phyloP scores from a whole-genome alignment of 2,113 vertebrate genomes.

The Thamnophis sirtalis region DNA sequence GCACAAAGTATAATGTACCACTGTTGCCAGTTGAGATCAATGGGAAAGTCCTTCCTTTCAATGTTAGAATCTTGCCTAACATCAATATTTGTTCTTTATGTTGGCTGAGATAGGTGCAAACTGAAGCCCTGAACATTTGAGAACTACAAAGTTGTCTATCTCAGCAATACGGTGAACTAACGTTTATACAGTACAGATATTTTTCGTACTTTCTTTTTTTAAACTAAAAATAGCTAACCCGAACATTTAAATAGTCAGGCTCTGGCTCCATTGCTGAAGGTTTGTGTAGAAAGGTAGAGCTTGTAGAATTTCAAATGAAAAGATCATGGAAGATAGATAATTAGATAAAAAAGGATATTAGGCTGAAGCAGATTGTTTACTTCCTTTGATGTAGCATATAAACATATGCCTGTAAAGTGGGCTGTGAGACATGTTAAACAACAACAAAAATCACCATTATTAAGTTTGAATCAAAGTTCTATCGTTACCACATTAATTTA shows the following conservation, averaged over 20 bases:
- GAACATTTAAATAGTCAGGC: slow-evolving; percentile 41
- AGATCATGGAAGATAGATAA: slow-evolving; percentile 65
- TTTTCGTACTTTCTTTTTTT: slow-evolving; percentile 5
- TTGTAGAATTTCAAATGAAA: slow-evolving; percentile 62
- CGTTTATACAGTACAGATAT: neutral
- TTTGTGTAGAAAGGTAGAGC: slow-evolving; percentile 56
- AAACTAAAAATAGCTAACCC: slow-evolving; percentile 12
- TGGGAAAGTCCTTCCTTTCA: neutral
- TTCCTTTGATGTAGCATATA: slow-evolving; percentile 63
- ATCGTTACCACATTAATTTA: slow-evolving; percentile 59
- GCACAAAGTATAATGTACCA: neutral
- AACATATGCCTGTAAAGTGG: slow-evolving; percentile 60
- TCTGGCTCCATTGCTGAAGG: slow-evolving; percentile 31
- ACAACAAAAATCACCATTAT: slow-evolving; percentile 55
- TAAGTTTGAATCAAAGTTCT: slow-evolving; percentile 65
- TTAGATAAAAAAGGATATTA: slow-evolving; percentile 61
- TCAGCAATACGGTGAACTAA: neutral
- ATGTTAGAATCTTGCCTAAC: neutral
- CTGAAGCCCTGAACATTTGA: neutral
- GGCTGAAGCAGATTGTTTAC: slow-evolving; percentile 68
- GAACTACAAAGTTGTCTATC: neutral
- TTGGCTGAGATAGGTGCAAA: neutral
- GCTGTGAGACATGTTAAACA: slow-evolving; percentile 59
- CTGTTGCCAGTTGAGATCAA: neutral
- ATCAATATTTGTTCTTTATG: neutral